Percentiles rank a stretch among this genome's conserved stretches.
Conservation (phyloP, 1,140 invertebrate genomes). For the Heterodera schachtii region DNA sequence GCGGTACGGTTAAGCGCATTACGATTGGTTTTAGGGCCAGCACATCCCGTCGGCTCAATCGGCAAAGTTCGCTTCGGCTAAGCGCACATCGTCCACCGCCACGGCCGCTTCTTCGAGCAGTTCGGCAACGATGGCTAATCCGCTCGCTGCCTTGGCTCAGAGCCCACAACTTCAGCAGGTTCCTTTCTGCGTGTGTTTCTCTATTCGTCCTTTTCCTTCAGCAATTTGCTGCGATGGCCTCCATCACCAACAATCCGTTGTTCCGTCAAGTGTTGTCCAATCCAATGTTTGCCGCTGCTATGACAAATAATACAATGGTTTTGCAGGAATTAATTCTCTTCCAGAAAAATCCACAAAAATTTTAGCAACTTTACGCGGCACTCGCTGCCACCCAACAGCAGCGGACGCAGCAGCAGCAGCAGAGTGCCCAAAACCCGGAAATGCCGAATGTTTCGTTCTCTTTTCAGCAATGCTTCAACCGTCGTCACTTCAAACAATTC, state of each 20-base stretch:
- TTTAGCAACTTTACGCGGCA: conserved; percentile 24
- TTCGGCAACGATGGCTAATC: conserved; percentile 19
- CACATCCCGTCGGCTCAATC: background rate
- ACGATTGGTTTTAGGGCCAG: conserved; percentile 6
- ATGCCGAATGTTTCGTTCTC: too few relatives aligned
- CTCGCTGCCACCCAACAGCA: conserved; percentile 23
- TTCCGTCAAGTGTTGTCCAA: conserved; percentile 3
- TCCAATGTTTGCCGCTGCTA: background rate
- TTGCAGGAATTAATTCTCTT: conserved; percentile 12
- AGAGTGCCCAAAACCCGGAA: background rate
- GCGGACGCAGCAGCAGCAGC: conserved; percentile 24
- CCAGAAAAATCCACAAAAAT: background rate
- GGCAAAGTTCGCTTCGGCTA: background rate
- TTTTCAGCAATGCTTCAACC: conserved; percentile 5
- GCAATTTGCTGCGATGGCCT: conserved; percentile 23
- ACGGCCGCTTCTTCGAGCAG: conserved; percentile 10
- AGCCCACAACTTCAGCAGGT: conserved; percentile 21
- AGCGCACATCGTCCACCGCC: conserved; percentile 20
- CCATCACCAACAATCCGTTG: conserved; percentile 3
- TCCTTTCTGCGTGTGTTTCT: background rate
- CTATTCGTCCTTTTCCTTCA: background rate
- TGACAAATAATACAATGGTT: conserved; percentile 10
- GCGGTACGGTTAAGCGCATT: background rate
- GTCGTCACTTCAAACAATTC: conserved; percentile 10
- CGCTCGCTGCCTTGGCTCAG: conserved; percentile 25